Base-by-base conservation (phyloP, 2,113 vertebrate genomes). In the Indicator maculatus region DNA sequence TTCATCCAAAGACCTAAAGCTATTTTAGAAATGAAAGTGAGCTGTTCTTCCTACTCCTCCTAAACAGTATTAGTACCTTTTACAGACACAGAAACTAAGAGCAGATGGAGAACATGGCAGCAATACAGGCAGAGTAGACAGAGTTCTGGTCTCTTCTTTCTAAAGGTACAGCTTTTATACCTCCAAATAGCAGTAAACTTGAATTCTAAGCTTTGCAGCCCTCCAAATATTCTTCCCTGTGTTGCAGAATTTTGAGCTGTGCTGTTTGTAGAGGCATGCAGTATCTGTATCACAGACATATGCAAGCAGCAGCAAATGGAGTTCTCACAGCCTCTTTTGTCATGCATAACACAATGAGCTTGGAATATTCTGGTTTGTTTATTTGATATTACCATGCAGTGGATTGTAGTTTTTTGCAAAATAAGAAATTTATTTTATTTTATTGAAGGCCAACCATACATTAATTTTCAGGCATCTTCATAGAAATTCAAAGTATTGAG, bases 341-440 rank as follows among this genome's bases (percentile, higher is more conserved):
- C 91, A 79, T 91, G 88, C 60, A 79, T 60, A 95, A 91, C 56
- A 88, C 50, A 83, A 33, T 0, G 45, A 88, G 3, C 31, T 73
- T 60, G 30, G 56, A 87, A 94, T 93, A 91, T 95, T 52, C 23
- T 24, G 23, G 50, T 94, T 86, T 93, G 86, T 90, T 96, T 96
- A 81, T 71, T 93, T 52, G 31, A 83, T 95, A 77, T 93, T 80
- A 83, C 52, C 53, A 17, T 82, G 71, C 79, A 93, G 3, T 18
- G 74, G 73, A 85, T 72, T 31, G 2, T 70, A 66, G 67, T 87
- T 84, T 91, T 93, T 83, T 80, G 75, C 39, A 85, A 95, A 66
- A 82, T 85, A 80, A 93, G 50, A 79, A 71, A 75, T 78, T 38
- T 16, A 33, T 80, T 96, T 82, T 83, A 76, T 76, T 93, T 88